phyloP scores from a whole-genome alignment of 2,797 vertebrate genomes.

The Pangasius krempfi region DNA sequence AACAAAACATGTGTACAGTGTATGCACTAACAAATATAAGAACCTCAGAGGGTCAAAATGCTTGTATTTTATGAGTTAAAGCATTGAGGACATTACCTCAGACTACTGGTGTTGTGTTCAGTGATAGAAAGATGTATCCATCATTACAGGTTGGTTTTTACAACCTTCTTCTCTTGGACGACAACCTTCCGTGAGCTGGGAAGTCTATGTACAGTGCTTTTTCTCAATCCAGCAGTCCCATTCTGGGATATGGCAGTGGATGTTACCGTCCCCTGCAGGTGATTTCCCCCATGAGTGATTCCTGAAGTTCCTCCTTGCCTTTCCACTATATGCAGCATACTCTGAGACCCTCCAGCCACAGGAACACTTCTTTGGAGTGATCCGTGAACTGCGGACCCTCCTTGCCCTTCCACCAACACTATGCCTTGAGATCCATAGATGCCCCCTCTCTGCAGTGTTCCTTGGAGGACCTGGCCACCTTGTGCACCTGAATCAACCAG shows the following conservation, averaged over 20 bases:
- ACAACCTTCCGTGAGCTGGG: constrained; percentile 55
- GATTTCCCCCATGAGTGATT: constrained; percentile 25
- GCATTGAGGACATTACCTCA: constrained; percentile 17
- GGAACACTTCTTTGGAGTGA: constrained; percentile 24
- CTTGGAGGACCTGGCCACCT: constrained; percentile 57
- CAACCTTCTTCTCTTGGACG: constrained; percentile 56
- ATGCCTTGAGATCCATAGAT: constrained; percentile 63
- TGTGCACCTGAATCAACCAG: constrained; percentile 54
- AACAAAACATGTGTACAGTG: not conserved
- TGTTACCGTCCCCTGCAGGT: not conserved
- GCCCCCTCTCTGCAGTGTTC: constrained; percentile 50
- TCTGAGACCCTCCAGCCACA: constrained; percentile 40
- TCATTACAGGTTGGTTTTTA: constrained; percentile 40
- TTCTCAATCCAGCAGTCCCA: constrained; percentile 19
- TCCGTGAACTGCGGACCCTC: constrained; percentile 56
- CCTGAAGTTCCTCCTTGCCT: constrained; percentile 39
- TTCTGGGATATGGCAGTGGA: constrained; percentile 40
- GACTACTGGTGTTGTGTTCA: constrained; percentile 20
- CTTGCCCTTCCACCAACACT: constrained; percentile 60
- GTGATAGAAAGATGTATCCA: not conserved
- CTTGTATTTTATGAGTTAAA: constrained; percentile 13
- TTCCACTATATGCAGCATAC: constrained; percentile 18
- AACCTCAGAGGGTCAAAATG: not conserved
- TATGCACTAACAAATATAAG: not conserved
- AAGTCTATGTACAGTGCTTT: constrained; percentile 34